These are phyloP conservation scores for Macrophya annulata DNA, from an alignment of 2,888 invertebrate species.

Conservation along the genomic window DNA sequence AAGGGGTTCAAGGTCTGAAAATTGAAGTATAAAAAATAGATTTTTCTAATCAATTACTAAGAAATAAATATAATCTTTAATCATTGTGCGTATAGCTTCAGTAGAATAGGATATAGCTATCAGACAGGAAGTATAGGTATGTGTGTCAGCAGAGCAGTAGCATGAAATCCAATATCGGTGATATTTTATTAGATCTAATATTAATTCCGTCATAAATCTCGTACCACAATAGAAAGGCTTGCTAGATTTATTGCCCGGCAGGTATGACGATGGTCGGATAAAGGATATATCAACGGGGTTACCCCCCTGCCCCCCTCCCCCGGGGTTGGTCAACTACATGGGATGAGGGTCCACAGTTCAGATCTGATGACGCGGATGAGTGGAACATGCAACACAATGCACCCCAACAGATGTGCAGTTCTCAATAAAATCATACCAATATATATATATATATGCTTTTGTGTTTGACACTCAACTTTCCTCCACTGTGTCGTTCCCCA, in stretches of 20 bases:
- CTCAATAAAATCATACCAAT: conserved; percentile 56
- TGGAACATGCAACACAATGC: conserved; percentile 67
- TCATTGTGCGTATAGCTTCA: too few relatives aligned
- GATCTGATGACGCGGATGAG: conserved; percentile 71
- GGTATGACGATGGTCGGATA: conserved; percentile 73
- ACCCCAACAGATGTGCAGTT: conserved; percentile 70
- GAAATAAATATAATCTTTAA: conserved; percentile 30
- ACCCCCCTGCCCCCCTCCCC: too few relatives aligned
- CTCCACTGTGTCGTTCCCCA: too few relatives aligned
- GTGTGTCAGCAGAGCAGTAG: conserved; percentile 45
- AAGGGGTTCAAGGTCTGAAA: too few relatives aligned
- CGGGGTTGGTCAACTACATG: background rate
- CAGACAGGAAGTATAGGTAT: background rate
- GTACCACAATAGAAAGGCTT: conserved; percentile 61
- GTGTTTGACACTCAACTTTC: too few relatives aligned
- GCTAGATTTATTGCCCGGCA: conserved; percentile 72
- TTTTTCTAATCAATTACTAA: conserved; percentile 20
- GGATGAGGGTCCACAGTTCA: conserved; percentile 60
- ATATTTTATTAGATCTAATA: conserved; percentile 66
- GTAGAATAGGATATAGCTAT: too few relatives aligned
- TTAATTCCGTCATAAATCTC: conserved; percentile 72
- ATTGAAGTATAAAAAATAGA: too few relatives aligned
- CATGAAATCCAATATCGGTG: conserved; percentile 57
- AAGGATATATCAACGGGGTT: conserved; percentile 63
- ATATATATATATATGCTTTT: background rate